Conservation (phyloP, 2,888 invertebrate species). For the Thumatha senex region DNA sequence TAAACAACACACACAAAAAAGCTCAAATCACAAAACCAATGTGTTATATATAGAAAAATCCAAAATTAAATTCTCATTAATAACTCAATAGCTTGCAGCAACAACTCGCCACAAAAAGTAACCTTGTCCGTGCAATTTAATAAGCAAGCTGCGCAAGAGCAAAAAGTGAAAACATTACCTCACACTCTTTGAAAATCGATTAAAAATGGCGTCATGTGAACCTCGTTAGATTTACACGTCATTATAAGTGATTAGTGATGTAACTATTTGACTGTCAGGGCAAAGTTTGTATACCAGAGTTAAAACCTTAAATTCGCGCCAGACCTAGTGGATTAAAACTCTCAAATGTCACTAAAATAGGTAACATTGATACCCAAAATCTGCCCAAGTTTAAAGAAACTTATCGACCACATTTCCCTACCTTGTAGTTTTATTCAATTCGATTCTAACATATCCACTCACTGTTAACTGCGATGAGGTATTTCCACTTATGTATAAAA, state of each 20-base stretch:
- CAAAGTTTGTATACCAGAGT: not conserved
- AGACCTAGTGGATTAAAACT: no score
- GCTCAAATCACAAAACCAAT: not conserved
- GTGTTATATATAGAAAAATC: not conserved
- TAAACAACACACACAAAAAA: not conserved
- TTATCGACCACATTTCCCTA: no score
- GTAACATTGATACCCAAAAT: no score
- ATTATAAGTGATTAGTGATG: not conserved
- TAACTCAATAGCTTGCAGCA: conserved; percentile 3
- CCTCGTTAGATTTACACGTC: conserved; percentile 14
- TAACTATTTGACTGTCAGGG: not conserved
- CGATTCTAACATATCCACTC: no score
- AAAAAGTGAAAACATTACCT: conserved; percentile 28
- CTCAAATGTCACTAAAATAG: no score
- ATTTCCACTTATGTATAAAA: no score
- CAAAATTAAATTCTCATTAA: conserved; percentile 5
- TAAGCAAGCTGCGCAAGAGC: conserved; percentile 5
- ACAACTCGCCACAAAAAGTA: conserved; percentile 4
- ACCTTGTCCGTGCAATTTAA: conserved; percentile 18
- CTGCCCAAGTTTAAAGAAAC: no score
- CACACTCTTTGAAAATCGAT: conserved; percentile 27
- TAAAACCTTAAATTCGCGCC: no score
- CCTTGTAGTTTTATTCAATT: no score
- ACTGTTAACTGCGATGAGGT: no score
- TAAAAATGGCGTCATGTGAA: conserved; percentile 16